Evolutionary conservation across 2,797 vertebrate species (phyloP), one percentile per base, ranked within the genome.

Genomic region (Adelosebastes latens): DNA sequence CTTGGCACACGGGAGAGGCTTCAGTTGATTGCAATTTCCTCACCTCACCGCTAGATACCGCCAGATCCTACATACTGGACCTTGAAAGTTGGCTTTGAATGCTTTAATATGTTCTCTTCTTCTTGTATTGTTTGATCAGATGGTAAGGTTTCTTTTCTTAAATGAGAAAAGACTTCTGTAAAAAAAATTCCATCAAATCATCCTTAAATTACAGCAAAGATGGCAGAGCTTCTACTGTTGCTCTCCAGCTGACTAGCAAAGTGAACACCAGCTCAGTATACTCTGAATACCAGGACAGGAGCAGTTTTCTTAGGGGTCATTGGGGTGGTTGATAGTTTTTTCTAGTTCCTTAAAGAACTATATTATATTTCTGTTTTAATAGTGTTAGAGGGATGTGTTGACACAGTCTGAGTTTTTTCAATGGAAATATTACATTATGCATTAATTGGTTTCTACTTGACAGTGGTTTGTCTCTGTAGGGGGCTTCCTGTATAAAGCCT

Each of bases 1-100:
- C 42, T 46, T 46, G 42, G 18, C 16, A 49, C 46, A 8, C 3
- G 3, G 0, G 0, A 20, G 46, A 20, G 46, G 46, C 46, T 49
- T 49, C 46, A 49, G 46, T 8, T 49, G 46, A 49, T 49, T 46
- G 16, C 16, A 46, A 46, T 46, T 14, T 46, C 42, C 42, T 46
- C 42, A 18, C 0, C 16, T 46, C 1, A 0, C 18, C 8, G 18
- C 46, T 20, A 49, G 14, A 18, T 49, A 49, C 18, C 46, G 18
- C 46, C 46, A 49, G 46, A 49, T 20, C 46, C 18, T 49, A 8
- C 46, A 49, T 3, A 20, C 16, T 49, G 46, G 16, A 8, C 3
- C 46, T 49, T 53, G 22, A 34, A 65, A 18, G 63, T 46, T 29
- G 34, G 16, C 16, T 8, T 20, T 42, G 55, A 42, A 29, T 27